Evolutionary conservation across 2,113 vertebrate species (phyloP).

Genomic region (Heptranchias perlo): DNA sequence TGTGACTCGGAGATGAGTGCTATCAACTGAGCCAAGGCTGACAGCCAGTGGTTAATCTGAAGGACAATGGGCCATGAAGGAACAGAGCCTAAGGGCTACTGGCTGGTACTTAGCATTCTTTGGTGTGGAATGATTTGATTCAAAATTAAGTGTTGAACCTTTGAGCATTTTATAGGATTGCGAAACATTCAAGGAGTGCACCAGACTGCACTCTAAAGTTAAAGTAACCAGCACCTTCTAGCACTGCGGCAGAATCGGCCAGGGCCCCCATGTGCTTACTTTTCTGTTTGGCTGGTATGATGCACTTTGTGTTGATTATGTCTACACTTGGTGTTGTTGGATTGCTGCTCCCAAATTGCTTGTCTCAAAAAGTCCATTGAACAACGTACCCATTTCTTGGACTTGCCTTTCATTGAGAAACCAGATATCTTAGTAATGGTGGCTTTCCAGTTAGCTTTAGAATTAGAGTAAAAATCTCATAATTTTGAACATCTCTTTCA

Average conservation of each 20-base stretch:
- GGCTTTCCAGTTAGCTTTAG: neutral
- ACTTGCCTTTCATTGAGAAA: neutral
- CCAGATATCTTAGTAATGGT: neutral
- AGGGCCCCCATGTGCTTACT: neutral
- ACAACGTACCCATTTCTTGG: neutral
- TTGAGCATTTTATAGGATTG: neutral
- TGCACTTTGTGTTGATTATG: neutral
- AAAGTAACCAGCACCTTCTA: neutral
- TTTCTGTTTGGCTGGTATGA: neutral
- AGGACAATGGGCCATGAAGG: neutral
- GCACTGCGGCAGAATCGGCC: neutral
- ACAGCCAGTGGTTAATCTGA: neutral
- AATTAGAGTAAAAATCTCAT: neutral
- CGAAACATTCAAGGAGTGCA: neutral
- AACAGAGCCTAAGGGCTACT: too few species aligned
- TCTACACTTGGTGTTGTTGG: neutral
- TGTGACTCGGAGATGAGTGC: neutral
- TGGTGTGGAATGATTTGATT: neutral
- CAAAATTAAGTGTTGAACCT: neutral
- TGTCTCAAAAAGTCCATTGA: neutral
- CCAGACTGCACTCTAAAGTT: neutral
- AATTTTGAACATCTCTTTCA: neutral
- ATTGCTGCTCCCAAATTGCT: neutral
- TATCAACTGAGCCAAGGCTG: neutral
- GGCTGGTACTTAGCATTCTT: neutral